Percentiles rank a stretch among this genome's conserved stretches.
Evolutionary conservation across 2,113 vertebrate genomes (phyloP).

Genomic region (Rynchops niger): DNA sequence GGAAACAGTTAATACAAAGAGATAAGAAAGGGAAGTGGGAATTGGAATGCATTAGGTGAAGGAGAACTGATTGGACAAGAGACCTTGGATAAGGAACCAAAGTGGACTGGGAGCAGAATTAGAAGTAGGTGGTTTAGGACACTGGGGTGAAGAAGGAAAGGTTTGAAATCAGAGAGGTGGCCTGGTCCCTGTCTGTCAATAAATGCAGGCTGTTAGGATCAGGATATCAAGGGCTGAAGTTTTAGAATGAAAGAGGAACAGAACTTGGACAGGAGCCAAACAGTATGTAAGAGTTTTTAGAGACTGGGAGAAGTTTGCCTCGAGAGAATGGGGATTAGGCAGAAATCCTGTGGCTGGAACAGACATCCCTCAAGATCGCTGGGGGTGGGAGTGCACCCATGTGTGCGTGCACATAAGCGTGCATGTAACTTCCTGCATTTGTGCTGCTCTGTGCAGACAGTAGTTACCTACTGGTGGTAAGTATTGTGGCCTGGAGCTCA

Average conservation of each 20-base stretch:
- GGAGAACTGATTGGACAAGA: background rate
- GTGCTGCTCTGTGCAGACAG: background rate
- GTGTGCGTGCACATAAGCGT: background rate
- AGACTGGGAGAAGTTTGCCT: background rate
- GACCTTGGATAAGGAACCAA: background rate
- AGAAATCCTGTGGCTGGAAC: background rate
- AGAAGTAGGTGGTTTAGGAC: background rate
- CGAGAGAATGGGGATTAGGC: background rate
- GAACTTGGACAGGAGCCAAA: background rate
- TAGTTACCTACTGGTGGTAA: background rate
- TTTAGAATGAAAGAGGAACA: background rate
- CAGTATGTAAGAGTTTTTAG: background rate
- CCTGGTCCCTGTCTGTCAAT: background rate
- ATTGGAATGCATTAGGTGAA: background rate
- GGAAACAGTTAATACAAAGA: background rate
- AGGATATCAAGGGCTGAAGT: background rate
- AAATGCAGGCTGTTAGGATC: background rate
- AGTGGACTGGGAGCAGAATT: background rate
- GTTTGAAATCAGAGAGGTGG: background rate
- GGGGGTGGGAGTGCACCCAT: background rate
- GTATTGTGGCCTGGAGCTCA: background rate
- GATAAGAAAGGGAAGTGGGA: background rate
- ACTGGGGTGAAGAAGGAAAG: background rate
- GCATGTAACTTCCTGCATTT: background rate
- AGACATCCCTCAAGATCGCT: background rate